Evolutionary conservation across 2,113 vertebrate species (phyloP), one percentile per base, ranked within the genome.

Genomic region (Oncorhynchus keta): DNA sequence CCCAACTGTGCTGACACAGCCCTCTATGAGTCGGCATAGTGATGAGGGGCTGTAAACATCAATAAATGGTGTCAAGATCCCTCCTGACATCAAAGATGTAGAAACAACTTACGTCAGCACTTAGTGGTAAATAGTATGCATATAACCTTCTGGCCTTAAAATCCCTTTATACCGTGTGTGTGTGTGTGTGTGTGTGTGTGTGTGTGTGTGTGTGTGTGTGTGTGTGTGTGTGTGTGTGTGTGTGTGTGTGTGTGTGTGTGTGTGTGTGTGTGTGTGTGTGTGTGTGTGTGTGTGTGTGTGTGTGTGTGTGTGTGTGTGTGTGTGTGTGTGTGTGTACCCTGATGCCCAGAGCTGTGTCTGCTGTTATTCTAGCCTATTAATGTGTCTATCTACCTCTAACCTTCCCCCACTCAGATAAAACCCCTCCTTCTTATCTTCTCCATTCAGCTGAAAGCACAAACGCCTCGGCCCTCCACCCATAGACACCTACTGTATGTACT

Each of bases 311-410:
- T 39, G 69, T 2, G n/a, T 70, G 18, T 51, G 45, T 30, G 73
- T 45, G 39, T 75, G 68, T 77, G 75, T 77, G 73, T 45, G 62
- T 75, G 62, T 39, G 72, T 48, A 79, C 89, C 84, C 89, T 81
- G 79, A 89, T 85, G 51, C 61, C 35, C 62, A 82, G 79, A 87
- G 84, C 79, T 16, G 77, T 72, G 75, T 90, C 86, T 89, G 87
- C 78, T 83, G 77, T 83, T 90, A 73, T 55, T 7, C 13, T 55
- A 16, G 51, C 4, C 14, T 55, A 55, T 16, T 16, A 18, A 55
- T 16, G 12, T 55, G 14, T 55, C 4, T 55, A 16, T 14, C 13
- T 55, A 55, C 49, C 16, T 55, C 49, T 1, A 51, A 16, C 14
- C 14, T 55, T 14, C 8, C 51, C 51, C 16, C 14, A 18, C 14